Percentiles rank a stretch among this genome's conserved stretches.
Conservation (phyloP, 2,888 invertebrate species). For the Mythimna albipuncta region DNA sequence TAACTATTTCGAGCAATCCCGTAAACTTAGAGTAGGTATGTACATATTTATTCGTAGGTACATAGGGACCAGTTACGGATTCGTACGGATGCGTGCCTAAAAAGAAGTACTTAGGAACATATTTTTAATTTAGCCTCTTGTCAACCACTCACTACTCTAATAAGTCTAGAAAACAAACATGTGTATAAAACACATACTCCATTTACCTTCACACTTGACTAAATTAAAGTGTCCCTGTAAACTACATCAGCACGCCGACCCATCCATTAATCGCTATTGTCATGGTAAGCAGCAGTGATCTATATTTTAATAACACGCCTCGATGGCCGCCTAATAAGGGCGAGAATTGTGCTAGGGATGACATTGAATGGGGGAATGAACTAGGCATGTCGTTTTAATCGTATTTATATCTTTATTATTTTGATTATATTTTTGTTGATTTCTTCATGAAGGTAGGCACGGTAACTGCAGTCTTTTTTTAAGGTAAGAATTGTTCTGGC, state of each 20-base stretch:
- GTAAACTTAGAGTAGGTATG: too few relatives aligned
- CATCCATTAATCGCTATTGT: conserved; percentile 79
- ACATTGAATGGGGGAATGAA: conserved; percentile 10
- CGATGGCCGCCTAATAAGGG: conserved; percentile 83
- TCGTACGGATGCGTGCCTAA: too few relatives aligned
- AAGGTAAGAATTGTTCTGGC: too few relatives aligned
- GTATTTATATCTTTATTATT: conserved; percentile 15
- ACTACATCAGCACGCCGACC: conserved; percentile 47
- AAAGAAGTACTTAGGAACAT: too few relatives aligned
- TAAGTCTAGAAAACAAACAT: conserved; percentile 31
- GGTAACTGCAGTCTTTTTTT: too few relatives aligned
- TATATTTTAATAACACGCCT: conserved; percentile 88
- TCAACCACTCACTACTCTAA: too few relatives aligned
- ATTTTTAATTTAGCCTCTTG: too few relatives aligned
- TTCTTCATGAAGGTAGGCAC: too few relatives aligned
- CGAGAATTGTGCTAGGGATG: conserved; percentile 78
- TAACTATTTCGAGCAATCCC: too few relatives aligned
- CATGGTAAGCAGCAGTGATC: conserved; percentile 80
- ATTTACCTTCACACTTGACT: conserved; percentile 55
- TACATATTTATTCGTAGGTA: too few relatives aligned
- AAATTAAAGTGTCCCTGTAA: conserved; percentile 57
- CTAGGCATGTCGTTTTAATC: conserved; percentile 23
- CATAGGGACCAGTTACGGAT: too few relatives aligned
- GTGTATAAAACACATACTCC: conserved; percentile 40
- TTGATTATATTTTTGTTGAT: background rate